These are phyloP conservation scores for Crax fasciolata DNA, from an alignment of 2,797 vertebrate species.

Conservation along the genomic window DNA sequence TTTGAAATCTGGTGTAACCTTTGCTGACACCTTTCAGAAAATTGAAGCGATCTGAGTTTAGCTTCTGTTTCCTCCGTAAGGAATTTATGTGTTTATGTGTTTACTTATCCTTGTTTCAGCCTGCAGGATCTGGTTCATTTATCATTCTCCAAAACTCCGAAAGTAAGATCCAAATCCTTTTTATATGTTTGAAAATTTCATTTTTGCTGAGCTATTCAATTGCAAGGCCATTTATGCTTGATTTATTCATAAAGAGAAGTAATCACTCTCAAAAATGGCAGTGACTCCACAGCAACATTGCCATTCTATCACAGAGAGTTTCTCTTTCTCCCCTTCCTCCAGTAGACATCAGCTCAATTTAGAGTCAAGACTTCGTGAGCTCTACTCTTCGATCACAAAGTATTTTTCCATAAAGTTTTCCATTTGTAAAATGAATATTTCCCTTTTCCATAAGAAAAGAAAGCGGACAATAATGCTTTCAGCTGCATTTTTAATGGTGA, in stretches of 20 bases:
- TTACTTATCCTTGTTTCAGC: background rate
- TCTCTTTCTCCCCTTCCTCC: background rate
- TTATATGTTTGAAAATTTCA: background rate
- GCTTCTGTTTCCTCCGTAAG: background rate
- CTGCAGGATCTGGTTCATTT: background rate
- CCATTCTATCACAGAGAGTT: background rate
- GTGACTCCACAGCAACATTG: background rate
- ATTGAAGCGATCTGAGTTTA: background rate
- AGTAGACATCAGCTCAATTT: background rate
- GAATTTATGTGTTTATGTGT: background rate
- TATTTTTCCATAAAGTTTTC: background rate
- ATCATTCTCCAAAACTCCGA: background rate
- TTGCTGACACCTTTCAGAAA: slow-evolving; percentile 53
- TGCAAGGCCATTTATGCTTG: background rate
- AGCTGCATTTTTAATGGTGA: background rate
- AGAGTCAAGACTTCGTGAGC: background rate
- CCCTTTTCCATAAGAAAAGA: background rate
- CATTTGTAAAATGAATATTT: background rate
- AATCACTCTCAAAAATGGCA: background rate
- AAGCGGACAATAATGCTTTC: background rate
- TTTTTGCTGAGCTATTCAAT: background rate
- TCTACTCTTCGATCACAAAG: background rate
- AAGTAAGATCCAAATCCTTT: background rate
- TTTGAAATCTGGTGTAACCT: slow-evolving; percentile 50
- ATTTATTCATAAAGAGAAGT: background rate